Conservation (phyloP, 1,140 invertebrate genomes). For the Pogonognathellus flavescens region DNA sequence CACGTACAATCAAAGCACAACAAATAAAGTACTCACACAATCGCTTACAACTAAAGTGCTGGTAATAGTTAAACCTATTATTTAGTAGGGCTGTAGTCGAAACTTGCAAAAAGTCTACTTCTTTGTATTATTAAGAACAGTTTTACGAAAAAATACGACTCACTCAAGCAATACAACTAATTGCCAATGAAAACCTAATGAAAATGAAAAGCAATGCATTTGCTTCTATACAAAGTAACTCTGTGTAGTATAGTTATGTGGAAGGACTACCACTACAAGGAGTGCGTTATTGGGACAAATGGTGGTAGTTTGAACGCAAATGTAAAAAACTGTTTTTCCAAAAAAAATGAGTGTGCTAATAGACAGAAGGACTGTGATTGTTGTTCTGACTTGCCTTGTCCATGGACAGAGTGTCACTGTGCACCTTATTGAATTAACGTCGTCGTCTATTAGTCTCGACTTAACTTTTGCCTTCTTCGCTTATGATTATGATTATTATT, state of each 20-base stretch:
- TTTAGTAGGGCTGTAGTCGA: neutral
- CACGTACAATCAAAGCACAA: constrained; percentile 1
- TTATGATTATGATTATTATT: constrained; percentile 10
- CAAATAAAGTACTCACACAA: neutral
- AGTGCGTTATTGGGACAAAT: too few relatives aligned
- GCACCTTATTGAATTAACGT: constrained; percentile 29
- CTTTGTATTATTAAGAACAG: neutral
- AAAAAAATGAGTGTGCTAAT: neutral
- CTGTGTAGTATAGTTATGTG: neutral
- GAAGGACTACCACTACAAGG: neutral
- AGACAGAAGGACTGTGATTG: neutral
- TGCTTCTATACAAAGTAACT: neutral
- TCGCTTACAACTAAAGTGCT: neutral
- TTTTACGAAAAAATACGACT: neutral
- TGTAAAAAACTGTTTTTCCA: too few relatives aligned
- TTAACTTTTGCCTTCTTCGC: constrained; percentile 31
- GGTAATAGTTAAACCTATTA: neutral
- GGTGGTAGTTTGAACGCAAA: too few relatives aligned
- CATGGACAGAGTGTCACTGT: constrained; percentile 45
- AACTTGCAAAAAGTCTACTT: neutral
- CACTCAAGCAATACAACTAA: constrained; percentile 23
- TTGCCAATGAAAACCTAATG: neutral
- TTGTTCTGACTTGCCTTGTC: constrained; percentile 31
- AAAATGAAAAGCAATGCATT: constrained; percentile 25
- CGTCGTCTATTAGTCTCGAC: constrained; percentile 33